Percentiles rank a stretch among this genome's conserved stretches.
Conservation (phyloP, 2,888 invertebrate species). For the Nudaria mundana region DNA sequence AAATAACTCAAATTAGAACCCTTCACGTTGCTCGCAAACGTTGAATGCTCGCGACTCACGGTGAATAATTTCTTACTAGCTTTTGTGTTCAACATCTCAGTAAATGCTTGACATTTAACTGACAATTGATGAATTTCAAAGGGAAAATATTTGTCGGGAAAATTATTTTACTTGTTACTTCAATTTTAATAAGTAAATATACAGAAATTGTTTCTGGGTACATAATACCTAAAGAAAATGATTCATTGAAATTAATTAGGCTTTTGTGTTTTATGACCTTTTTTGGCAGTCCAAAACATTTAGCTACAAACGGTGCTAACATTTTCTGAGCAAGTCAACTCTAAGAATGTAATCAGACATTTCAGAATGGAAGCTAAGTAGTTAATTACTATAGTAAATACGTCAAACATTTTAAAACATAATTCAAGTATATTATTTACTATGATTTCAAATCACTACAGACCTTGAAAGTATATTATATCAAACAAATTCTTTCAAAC, state of each 20-base stretch:
- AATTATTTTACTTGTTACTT: not conserved
- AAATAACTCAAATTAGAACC: constrained; percentile 65
- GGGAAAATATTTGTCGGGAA: constrained; percentile 13
- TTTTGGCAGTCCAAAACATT: too few species aligned
- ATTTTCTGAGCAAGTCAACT: too few species aligned
- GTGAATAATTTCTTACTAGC: constrained; percentile 47
- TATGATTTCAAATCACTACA: too few species aligned
- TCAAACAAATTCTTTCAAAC: constrained; percentile 8
- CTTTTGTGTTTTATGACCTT: too few species aligned
- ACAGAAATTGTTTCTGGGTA: not conserved
- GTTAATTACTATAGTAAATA: too few species aligned
- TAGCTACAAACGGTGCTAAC: too few species aligned
- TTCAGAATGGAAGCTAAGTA: too few species aligned
- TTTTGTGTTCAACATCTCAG: constrained; percentile 40
- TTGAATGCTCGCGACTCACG: constrained; percentile 41
- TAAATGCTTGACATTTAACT: constrained; percentile 41
- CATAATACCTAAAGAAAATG: not conserved
- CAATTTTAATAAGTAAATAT: not conserved
- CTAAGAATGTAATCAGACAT: too few species aligned
- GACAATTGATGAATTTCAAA: constrained; percentile 36
- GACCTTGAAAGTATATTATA: too few species aligned
- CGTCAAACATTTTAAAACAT: too few species aligned
- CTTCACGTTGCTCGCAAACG: constrained; percentile 48
- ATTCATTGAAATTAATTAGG: constrained; percentile 1
- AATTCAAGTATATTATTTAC: too few species aligned